phyloP scores from a whole-genome alignment of 2,797 vertebrate species.

The Myoxocephalus aenaeus region DNA sequence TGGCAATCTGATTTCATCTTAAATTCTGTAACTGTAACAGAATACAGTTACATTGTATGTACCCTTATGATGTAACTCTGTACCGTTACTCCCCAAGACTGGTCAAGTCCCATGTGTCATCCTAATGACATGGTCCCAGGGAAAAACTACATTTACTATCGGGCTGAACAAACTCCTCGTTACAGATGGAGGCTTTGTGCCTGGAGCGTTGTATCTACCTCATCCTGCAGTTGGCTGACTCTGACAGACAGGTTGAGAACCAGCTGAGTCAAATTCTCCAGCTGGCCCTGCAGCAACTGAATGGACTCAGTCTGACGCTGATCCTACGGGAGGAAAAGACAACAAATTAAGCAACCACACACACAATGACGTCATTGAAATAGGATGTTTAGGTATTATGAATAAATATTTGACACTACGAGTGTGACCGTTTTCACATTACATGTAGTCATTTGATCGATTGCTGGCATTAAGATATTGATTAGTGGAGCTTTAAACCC shows the following conservation, averaged over 20 bases:
- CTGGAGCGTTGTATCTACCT: constrained; percentile 81
- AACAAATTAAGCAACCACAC: neutral
- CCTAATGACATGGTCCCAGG: constrained; percentile 4
- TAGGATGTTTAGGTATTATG: neutral
- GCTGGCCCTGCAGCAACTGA: constrained; percentile 91
- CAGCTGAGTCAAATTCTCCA: constrained; percentile 92
- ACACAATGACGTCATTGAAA: neutral
- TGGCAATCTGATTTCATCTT: too few relatives aligned
- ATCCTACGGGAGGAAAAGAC: constrained; percentile 82
- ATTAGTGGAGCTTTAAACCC: neutral
- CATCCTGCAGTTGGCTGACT: constrained; percentile 89
- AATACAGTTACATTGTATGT: neutral
- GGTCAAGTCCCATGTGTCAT: neutral
- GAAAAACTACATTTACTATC: constrained; percentile 21
- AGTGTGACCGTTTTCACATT: neutral
- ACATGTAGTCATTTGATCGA: neutral
- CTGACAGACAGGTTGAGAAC: constrained; percentile 90
- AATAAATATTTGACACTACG: neutral
- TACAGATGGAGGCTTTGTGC: constrained; percentile 38
- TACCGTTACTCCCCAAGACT: neutral
- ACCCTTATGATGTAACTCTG: too few relatives aligned
- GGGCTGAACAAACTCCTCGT: neutral
- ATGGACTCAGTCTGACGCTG: constrained; percentile 97
- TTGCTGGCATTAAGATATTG: neutral
- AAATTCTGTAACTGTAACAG: neutral